These are phyloP conservation scores for Fringilla coelebs DNA, from an alignment of 2,797 vertebrate genomes.

Conservation along the genomic window DNA sequence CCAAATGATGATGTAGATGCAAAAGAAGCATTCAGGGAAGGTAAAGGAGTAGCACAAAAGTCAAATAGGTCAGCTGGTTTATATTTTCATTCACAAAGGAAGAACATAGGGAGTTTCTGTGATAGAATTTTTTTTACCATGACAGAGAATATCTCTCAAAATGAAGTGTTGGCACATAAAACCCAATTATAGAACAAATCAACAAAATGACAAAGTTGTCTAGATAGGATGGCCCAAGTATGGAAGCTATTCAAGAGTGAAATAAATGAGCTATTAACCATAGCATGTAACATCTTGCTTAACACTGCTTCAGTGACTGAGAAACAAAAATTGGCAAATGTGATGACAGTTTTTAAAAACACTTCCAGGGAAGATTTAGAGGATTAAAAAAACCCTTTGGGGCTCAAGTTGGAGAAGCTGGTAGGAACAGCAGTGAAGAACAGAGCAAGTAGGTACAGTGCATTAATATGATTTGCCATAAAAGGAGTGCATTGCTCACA, in stretches of 20 bases:
- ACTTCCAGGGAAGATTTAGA: constrained; percentile 35
- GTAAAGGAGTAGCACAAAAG: neutral
- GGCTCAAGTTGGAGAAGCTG: neutral
- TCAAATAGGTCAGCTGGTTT: neutral
- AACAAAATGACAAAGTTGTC: neutral
- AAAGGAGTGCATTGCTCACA: constrained; percentile 4
- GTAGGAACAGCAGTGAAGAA: constrained; percentile 1
- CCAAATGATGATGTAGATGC: neutral
- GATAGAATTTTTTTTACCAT: neutral
- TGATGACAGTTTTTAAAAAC: constrained; percentile 35
- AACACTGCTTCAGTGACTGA: neutral
- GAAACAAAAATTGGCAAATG: constrained; percentile 36
- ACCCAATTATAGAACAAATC: neutral
- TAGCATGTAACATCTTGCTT: constrained; percentile 43
- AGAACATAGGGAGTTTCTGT: neutral
- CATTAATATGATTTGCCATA: neutral
- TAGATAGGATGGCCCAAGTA: neutral
- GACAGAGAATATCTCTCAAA: neutral
- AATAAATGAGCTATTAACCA: constrained; percentile 42
- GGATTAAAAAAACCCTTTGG: constrained; percentile 2
- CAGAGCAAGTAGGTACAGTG: neutral
- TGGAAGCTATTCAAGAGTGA: constrained; percentile 2
- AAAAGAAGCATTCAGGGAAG: neutral
- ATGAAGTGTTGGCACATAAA: neutral
- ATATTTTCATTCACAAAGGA: neutral